These are phyloP conservation scores for Bombus waltoni DNA, from an alignment of 1,140 invertebrate species.

Conservation along the genomic window DNA sequence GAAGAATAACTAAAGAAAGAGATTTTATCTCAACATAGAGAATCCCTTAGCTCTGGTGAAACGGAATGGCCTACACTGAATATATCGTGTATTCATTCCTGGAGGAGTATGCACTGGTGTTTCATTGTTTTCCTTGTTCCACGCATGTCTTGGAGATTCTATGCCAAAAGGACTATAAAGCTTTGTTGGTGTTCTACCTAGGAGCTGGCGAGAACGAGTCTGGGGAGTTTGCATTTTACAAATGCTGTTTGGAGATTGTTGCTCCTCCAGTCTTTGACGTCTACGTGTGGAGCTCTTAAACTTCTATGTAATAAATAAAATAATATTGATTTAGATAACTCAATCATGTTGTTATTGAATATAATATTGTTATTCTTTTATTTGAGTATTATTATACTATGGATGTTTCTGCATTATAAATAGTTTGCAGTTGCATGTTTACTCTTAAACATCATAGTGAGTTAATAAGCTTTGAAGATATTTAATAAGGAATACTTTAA, in stretches of 20 bases:
- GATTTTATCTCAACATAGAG: constrained; percentile 73
- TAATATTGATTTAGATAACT: not conserved
- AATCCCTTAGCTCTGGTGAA: constrained; percentile 74
- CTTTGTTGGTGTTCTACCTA: constrained; percentile 86
- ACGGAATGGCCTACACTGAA: constrained; percentile 70
- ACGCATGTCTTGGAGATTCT: constrained; percentile 82
- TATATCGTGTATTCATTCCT: constrained; percentile 42
- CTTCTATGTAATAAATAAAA: constrained; percentile 75
- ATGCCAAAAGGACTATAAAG: constrained; percentile 87
- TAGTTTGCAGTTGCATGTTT: not conserved
- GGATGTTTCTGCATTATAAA: not conserved
- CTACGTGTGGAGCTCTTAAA: constrained; percentile 84
- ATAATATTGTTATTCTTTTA: no score
- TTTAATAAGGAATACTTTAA: no score
- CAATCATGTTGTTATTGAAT: no score
- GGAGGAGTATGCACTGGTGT: constrained; percentile 42
- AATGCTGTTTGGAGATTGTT: constrained; percentile 80
- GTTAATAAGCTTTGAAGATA: no score
- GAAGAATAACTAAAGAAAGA: not conserved
- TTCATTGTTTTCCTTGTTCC: constrained; percentile 75
- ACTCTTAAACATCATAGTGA: no score
- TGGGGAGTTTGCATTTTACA: constrained; percentile 81
- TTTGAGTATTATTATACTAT: not conserved
- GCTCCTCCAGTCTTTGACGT: constrained; percentile 84
- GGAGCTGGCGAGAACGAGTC: constrained; percentile 81